These are phyloP conservation scores for Saguinus midas DNA, from an alignment of 2,113 vertebrate species.

Conservation along the genomic window DNA sequence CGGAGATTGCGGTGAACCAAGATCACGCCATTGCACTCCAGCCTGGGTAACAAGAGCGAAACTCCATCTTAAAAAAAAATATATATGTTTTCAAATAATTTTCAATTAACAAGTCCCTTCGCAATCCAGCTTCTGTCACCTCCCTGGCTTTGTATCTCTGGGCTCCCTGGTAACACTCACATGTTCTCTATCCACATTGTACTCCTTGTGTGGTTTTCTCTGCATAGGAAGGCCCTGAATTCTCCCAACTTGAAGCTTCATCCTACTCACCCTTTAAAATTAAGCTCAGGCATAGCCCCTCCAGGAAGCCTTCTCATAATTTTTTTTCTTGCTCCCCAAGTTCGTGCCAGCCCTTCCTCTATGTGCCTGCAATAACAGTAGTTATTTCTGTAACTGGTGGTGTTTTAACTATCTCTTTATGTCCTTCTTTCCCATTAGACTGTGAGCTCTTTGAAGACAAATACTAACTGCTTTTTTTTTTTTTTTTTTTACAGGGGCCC, in stretches of 20 bases:
- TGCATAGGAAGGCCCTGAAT: neutral
- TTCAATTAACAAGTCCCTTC: neutral
- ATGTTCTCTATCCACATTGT: neutral
- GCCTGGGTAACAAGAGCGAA: no score
- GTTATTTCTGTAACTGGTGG: neutral
- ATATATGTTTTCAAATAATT: neutral
- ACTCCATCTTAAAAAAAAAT: no score
- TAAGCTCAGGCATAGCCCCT: neutral
- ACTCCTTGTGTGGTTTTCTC: neutral
- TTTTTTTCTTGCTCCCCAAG: neutral
- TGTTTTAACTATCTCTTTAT: neutral
- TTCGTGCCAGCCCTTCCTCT: neutral
- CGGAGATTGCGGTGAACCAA: no score
- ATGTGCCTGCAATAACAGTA: neutral
- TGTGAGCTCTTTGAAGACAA: neutral
- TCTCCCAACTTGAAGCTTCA: neutral
- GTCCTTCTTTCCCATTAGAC: neutral
- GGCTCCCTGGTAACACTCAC: neutral
- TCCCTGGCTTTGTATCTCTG: neutral
- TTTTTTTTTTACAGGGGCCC: no score
- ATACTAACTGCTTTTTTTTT: neutral
- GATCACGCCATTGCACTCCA: no score
- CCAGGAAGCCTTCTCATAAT: neutral
- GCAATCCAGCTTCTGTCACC: neutral
- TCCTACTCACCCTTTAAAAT: neutral